phyloP scores from a whole-genome alignment of 2,797 vertebrate species.

The Allenopithecus nigroviridis region DNA sequence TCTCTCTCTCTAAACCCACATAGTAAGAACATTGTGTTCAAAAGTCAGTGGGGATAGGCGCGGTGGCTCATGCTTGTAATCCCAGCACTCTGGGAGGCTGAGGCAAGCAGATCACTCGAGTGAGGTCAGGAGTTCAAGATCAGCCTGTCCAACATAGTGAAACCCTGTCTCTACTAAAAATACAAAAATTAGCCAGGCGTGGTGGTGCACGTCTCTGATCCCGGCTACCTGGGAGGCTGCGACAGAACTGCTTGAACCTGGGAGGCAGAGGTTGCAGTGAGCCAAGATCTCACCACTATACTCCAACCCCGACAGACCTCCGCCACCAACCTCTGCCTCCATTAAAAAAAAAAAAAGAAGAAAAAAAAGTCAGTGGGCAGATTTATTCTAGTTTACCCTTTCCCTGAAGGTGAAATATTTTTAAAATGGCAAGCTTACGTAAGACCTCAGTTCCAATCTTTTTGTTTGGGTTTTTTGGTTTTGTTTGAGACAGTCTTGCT shows the following conservation, averaged over 20 bases:
- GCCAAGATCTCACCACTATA: neutral
- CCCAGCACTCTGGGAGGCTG: no score
- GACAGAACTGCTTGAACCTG: neutral
- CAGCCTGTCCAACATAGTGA: neutral
- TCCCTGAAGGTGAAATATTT: conserved; percentile 19
- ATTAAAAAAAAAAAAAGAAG: neutral
- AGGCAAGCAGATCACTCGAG: no score
- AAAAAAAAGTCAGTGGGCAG: neutral
- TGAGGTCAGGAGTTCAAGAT: neutral
- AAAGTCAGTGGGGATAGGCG: no score
- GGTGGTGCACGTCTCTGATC: neutral
- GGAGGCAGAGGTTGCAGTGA: neutral
- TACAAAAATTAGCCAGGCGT: neutral
- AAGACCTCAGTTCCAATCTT: neutral
- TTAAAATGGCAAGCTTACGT: neutral
- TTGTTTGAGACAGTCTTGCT: no score
- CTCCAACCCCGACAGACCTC: neutral
- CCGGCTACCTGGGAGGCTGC: neutral
- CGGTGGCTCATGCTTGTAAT: no score
- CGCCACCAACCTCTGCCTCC: neutral
- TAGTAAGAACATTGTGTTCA: no score
- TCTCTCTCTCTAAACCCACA: no score
- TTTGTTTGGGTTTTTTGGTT: neutral
- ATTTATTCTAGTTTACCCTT: conserved; percentile 18
- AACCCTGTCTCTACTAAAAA: neutral